These are phyloP conservation scores for Coremacera marginata DNA, from an alignment of 2,888 invertebrate species.

Conservation along the genomic window DNA sequence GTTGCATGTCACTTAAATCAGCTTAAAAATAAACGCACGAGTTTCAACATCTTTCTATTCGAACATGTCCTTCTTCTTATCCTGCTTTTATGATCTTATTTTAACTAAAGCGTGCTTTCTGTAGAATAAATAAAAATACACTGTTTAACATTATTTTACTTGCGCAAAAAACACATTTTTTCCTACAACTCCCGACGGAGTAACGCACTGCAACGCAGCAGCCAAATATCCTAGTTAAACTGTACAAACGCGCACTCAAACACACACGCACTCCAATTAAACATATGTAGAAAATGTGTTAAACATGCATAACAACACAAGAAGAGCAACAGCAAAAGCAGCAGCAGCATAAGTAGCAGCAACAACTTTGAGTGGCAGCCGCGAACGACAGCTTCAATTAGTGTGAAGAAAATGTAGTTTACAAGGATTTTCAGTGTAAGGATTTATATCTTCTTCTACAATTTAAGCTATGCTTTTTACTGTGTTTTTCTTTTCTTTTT, in stretches of 20 bases:
- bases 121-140: too few relatives aligned
- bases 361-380: slow-evolving; percentile 35
- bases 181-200: too few relatives aligned
- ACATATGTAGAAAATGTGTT: background rate
- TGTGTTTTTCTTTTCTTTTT: background rate
- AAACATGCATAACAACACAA: background rate
- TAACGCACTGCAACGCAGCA: too few relatives aligned
- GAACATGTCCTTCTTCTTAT: too few relatives aligned
- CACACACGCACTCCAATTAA: background rate
- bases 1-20: too few relatives aligned
- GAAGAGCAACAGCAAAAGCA: background rate
- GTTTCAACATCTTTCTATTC: too few relatives aligned
- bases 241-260: background rate
- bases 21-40: too few relatives aligned
- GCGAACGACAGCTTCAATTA: slow-evolving; percentile 50
- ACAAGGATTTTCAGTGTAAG: slow-evolving; percentile 25
- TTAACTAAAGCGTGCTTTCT: too few relatives aligned
- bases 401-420: slow-evolving; percentile 47
- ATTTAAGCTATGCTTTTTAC: background rate
- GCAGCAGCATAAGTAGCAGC: background rate
- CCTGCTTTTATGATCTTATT: too few relatives aligned
- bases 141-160: too few relatives aligned
- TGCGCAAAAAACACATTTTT: too few relatives aligned
- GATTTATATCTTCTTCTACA: slow-evolving; percentile 29
- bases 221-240: background rate